Evolutionary conservation across 2,888 invertebrate species (phyloP), one percentile per base, ranked within the genome.

Genomic region (Sepioteuthis lessoniana): DNA sequence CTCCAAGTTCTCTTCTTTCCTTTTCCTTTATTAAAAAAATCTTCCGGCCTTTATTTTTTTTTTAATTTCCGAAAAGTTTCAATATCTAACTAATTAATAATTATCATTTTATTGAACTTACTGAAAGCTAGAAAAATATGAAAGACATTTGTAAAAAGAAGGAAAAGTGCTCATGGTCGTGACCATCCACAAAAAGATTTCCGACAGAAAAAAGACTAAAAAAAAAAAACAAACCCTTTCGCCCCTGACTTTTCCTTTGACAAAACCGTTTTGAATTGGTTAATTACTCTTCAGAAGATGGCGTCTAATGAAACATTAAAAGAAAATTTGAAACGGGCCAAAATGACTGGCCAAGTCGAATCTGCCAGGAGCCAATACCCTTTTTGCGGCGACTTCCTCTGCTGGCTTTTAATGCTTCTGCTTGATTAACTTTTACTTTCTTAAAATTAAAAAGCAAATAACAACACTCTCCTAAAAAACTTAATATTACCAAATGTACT

Each of bases 51-150:
- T 55, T 25, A 55, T 55, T 55, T 42, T 55, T 76, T n/a, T 76
- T 76, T 76, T 76, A 35, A 76, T 35, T 76, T 76, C n/a, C 76
- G n/a, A 35, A n/a, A 35, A 76, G n/a, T 35, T 76, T 13, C 76
- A 76, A n/a, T n/a, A 76, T 76, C 76, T 76, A 76, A 76, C 76
- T n/a, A n/a, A 76, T n/a, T 76, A 76, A 76, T 76, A n/a, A 76
- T n/a, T 76, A 8, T 76, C 76, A n/a, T 76, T 76, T 76, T 76
- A 76, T n/a, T 76, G n/a, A 76, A 76, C 76, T 76, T n/a, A 76
- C 13, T 55, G 76, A 76, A 76, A 31, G n/a, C 16, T 31, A 31
- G 10, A 76, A n/a, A 13, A 76, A 76, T n/a, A 76, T 76, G n/a
- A 76, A 76, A 76, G n/a, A 4, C 76, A 76, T 76, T 19, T 16